A percentile compares a stretch with the other conserved stretches of the same genome.
These are phyloP conservation scores for Maconellicoccus hirsutus DNA, from an alignment of 1,140 invertebrate genomes.

Conservation along the genomic window DNA sequence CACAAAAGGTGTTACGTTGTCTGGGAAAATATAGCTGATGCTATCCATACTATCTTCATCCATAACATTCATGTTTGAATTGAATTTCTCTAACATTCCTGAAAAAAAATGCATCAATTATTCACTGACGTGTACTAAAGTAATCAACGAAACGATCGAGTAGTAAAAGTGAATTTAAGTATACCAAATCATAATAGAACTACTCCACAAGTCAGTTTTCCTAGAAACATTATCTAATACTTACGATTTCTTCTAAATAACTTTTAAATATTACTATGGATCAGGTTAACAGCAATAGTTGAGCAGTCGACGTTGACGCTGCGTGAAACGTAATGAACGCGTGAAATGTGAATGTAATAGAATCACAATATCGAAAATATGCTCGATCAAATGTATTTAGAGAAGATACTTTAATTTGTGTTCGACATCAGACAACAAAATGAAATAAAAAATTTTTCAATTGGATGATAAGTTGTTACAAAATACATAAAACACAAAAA, in stretches of 20 bases:
- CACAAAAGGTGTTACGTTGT: constrained; percentile 34
- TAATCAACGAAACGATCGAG: too few species aligned
- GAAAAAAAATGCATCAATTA: not conserved
- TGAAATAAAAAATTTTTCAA: not conserved
- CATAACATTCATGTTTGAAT: constrained; percentile 6
- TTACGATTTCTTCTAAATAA: not conserved
- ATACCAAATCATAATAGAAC: too few species aligned
- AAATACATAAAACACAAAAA: not conserved
- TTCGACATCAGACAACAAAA: not conserved
- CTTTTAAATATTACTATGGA: not conserved
- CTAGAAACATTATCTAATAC: not conserved
- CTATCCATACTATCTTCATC: constrained; percentile 19
- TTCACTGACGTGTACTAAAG: too few species aligned
- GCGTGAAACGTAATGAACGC: too few species aligned
- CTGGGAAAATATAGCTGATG: constrained; percentile 16
- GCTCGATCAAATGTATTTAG: not conserved
- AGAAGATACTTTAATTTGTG: not conserved
- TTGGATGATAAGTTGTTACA: constrained; percentile 9
- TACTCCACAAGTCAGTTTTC: too few species aligned
- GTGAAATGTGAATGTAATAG: not conserved
- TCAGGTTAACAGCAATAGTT: not conserved
- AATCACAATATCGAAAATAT: not conserved
- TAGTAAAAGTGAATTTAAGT: too few species aligned
- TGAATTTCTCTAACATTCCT: not conserved
- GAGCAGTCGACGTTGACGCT: not conserved